A percentile compares a stretch with the other conserved stretches of the same genome.
These are phyloP conservation scores for Osmerus mordax DNA, from an alignment of 2,113 vertebrate genomes.

Conservation along the genomic window DNA sequence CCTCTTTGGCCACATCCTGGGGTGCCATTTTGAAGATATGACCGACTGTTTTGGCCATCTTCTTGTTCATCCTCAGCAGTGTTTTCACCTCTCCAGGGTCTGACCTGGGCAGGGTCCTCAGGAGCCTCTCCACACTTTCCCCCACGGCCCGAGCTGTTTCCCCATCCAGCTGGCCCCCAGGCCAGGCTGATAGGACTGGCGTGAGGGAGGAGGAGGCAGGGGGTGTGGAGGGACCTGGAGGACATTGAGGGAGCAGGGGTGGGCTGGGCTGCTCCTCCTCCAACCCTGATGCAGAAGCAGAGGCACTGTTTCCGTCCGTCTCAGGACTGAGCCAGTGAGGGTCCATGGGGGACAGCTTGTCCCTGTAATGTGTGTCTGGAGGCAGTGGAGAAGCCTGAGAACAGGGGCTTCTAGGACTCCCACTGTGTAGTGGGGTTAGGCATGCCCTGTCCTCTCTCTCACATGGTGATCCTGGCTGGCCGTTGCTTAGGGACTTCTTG, in stretches of 20 bases:
- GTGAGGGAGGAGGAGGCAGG: slow-evolving; percentile 68
- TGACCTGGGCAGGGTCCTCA: slow-evolving; percentile 82
- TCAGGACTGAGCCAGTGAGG: slow-evolving; percentile 86
- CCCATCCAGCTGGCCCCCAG: slow-evolving; percentile 76
- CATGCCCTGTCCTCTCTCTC: slow-evolving; percentile 74
- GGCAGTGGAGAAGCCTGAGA: slow-evolving; percentile 81
- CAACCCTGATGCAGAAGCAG: slow-evolving; percentile 52
- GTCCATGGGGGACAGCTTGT: slow-evolving; percentile 83
- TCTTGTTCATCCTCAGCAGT: slow-evolving; percentile 90
- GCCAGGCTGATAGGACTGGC: slow-evolving; percentile 60
- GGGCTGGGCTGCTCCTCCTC: slow-evolving; percentile 81
- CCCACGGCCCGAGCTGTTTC: slow-evolving; percentile 82
- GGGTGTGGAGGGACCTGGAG: slow-evolving; percentile 74
- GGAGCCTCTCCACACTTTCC: slow-evolving; percentile 85
- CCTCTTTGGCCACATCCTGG: slow-evolving; percentile 83
- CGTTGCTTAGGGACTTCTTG: slow-evolving; percentile 82
- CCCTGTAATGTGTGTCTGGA: slow-evolving; percentile 68
- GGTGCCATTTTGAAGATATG: slow-evolving; percentile 92
- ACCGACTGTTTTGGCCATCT: slow-evolving; percentile 87
- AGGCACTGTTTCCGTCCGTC: slow-evolving; percentile 72
- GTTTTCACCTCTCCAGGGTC: slow-evolving; percentile 80
- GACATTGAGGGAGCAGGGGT: slow-evolving; percentile 69
- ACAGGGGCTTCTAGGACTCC: slow-evolving; percentile 85
- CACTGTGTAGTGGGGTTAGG: slow-evolving; percentile 76
- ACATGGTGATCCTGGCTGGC: slow-evolving; percentile 79